Evolutionary conservation across 2,888 invertebrate species (phyloP), one percentile per base, ranked within the genome.

Genomic region (Tetragnatha montana): DNA sequence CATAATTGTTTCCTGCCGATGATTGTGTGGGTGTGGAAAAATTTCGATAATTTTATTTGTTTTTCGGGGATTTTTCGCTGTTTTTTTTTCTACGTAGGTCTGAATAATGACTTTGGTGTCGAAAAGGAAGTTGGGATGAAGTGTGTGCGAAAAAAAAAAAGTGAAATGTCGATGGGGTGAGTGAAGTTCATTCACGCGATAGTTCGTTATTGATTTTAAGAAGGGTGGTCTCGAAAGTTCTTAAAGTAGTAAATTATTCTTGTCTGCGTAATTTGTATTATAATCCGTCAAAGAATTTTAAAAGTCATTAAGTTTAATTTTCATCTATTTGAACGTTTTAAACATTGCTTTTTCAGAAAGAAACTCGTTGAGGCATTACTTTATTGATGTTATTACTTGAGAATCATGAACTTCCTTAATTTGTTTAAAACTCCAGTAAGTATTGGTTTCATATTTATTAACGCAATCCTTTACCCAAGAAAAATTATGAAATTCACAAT

Each of bases 1-100:
- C 68, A 82, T 88, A 88, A 88, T 88, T 88, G 87, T 82, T 88
- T 88, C 87, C 87, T 88, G 81, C 70, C 87, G 70, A 82, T 82
- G 87, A 82, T 82, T 82, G 87, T 75, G 70, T 69, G 68, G n/a
- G 87, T 75, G 70, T 35, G 47, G 87, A 19, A 47, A 86, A 80
- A 47, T 86, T 73, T 74, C 73, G 79, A 83, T 75, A 75, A 68
- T 85, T 47, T 70, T 78, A 17, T 68, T 79, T 86, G 68, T 81
- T 81, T 47, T 35, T 35, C 75, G 8, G 21, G 51, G 17, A 19
- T 69, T 73, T 80, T 73, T 51, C 14, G 69, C 69, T 21, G 19
- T 84, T 68, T 84, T 70, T 81, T 50, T 50, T 35, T 35, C 35
- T 35, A 35, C 35, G 35, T 35, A 10, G 12, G 21, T n/a, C 60